phyloP scores from a whole-genome alignment of 2,113 vertebrate genomes.

The Nannobrachium achirus region DNA sequence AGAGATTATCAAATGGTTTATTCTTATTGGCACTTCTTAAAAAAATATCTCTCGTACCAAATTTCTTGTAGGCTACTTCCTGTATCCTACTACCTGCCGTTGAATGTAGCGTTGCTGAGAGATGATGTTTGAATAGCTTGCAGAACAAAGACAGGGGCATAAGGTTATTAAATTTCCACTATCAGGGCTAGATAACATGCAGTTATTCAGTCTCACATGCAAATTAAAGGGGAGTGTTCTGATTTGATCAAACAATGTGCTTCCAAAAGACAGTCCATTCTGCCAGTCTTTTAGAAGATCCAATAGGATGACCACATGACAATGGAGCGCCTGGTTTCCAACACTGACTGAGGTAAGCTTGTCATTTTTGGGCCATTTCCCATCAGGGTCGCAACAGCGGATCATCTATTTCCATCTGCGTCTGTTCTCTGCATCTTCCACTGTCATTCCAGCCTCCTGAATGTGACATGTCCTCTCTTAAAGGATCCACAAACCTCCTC shows the following conservation, averaged over 20 bases:
- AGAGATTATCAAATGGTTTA: too few species aligned
- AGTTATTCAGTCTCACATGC: background rate
- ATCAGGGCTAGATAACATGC: background rate
- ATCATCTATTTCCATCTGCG: too few species aligned
- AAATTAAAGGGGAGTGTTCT: constrained; percentile 2
- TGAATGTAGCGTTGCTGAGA: constrained; percentile 65
- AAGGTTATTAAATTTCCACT: constrained; percentile 77
- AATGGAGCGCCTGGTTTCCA: constrained; percentile 34
- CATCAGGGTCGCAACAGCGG: too few species aligned
- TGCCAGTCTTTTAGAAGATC: background rate
- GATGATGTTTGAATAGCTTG: constrained; percentile 71
- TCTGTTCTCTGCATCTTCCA: too few species aligned
- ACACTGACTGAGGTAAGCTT: constrained; percentile 50
- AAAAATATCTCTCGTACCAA: too few species aligned
- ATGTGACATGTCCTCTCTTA: too few species aligned
- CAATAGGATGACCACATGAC: background rate
- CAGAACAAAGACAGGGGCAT: constrained; percentile 29
- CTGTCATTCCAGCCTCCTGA: too few species aligned
- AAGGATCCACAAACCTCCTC: too few species aligned
- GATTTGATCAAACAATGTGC: constrained; percentile 37
- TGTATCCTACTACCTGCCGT: too few species aligned
- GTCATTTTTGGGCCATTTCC: background rate
- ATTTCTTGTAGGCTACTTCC: too few species aligned
- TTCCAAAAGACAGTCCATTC: constrained; percentile 14
- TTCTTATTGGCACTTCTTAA: too few species aligned